Conservation (phyloP, 2,888 invertebrate species). For the Slavum lentiscoides region DNA sequence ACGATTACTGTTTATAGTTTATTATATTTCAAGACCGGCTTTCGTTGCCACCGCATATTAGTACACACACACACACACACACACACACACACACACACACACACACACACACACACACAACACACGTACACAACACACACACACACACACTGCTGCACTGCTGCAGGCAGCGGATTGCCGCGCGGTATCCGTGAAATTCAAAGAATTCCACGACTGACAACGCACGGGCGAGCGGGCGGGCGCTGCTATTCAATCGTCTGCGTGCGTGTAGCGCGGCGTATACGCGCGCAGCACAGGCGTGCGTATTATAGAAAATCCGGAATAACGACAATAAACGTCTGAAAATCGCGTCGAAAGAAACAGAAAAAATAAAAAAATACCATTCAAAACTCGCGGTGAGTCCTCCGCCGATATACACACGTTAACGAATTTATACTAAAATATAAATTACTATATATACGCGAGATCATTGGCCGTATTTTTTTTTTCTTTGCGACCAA, state of each 20-base stretch:
- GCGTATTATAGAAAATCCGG: background rate
- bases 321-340: constrained; percentile 13
- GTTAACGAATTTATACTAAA: background rate
- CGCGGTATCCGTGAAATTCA: constrained; percentile 31
- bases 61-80: too few species aligned
- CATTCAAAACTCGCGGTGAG: background rate
- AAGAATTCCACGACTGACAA: constrained; percentile 28
- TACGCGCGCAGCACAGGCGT: background rate
- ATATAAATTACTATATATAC: background rate
- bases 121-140: too few species aligned
- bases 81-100: too few species aligned
- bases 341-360: constrained; percentile 11
- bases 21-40: constrained; percentile 35
- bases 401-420: too few species aligned
- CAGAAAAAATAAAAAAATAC: too few species aligned
- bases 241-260: constrained; percentile 3
- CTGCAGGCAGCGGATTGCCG: too few species aligned
- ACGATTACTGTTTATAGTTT: constrained; percentile 18
- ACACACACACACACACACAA: too few species aligned
- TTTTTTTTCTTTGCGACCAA: too few species aligned
- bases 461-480: too few species aligned
- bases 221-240: background rate
- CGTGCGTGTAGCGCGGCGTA: background rate
- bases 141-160: too few species aligned
- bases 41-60: constrained; percentile 14